These are phyloP conservation scores for Phocoena sinus DNA, from an alignment of 2,113 vertebrate genomes.

Conservation along the genomic window DNA sequence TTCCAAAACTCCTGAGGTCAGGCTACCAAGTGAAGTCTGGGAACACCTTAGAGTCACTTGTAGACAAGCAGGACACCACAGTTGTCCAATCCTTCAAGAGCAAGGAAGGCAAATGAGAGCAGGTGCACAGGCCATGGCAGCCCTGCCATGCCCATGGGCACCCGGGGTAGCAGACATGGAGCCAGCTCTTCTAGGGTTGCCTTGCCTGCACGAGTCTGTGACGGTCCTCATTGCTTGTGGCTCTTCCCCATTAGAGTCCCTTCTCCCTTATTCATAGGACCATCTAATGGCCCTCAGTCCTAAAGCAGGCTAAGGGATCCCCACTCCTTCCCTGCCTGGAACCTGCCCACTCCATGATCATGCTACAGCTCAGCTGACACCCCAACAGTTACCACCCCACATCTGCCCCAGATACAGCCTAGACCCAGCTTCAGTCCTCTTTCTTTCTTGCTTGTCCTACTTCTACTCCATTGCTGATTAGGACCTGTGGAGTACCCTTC, in stretches of 20 bases:
- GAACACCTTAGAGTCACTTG: neutral
- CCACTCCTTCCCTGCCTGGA: neutral
- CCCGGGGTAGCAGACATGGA: accelerated
- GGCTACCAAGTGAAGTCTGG: neutral
- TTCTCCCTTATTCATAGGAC: neutral
- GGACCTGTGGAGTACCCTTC: neutral
- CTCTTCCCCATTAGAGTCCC: neutral
- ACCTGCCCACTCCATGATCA: neutral
- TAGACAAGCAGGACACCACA: neutral
- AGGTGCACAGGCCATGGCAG: neutral
- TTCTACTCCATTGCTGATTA: neutral
- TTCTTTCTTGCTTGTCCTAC: neutral
- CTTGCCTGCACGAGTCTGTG: neutral
- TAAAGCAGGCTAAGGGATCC: neutral
- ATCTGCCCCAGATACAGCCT: neutral
- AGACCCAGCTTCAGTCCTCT: neutral
- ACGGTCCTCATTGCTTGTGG: neutral
- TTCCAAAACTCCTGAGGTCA: neutral
- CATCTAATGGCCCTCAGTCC: neutral
- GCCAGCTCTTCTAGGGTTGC: neutral
- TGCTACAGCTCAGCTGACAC: neutral
- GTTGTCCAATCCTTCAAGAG: neutral
- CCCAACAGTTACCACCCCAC: neutral
- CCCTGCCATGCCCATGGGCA: accelerated
- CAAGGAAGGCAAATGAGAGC: neutral